These are phyloP conservation scores for Papilio dardanus DNA, from an alignment of 1,140 invertebrate species.

Conservation along the genomic window DNA sequence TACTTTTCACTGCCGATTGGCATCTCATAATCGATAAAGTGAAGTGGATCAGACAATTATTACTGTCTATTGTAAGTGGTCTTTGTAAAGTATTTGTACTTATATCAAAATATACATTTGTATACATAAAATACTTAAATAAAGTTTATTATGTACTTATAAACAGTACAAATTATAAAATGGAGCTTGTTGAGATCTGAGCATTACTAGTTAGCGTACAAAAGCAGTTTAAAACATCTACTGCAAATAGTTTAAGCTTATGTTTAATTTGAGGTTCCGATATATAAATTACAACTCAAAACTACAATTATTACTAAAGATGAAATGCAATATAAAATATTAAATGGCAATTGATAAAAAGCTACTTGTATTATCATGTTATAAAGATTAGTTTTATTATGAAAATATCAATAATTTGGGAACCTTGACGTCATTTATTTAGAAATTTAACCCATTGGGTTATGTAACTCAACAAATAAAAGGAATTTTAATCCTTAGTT, in stretches of 20 bases:
- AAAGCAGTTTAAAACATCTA: conserved; percentile 49
- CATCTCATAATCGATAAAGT: no score
- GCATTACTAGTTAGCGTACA: conserved; percentile 60
- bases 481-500: conserved; percentile 30
- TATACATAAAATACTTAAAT: not conserved
- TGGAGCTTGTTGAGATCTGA: conserved; percentile 42
- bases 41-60: not conserved
- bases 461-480: conserved; percentile 33
- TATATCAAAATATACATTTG: not conserved
- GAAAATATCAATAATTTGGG: conserved; percentile 4
- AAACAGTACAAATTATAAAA: conserved; percentile 47
- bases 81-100: conserved; percentile 7
- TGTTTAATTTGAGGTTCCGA: conserved; percentile 27
- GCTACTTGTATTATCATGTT: not conserved
- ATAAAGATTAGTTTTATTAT: not conserved
- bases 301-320: not conserved
- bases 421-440: conserved; percentile 38
- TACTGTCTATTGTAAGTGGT: not conserved
- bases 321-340: not conserved
- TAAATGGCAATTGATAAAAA: not conserved
- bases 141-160: conserved; percentile 39
- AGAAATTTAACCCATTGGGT: conserved; percentile 37
- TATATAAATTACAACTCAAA: not conserved
- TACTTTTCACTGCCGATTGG: not conserved
- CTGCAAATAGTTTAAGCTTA: conserved; percentile 50